Conservation (phyloP, 2,888 invertebrate species). For the Cryptocephalus moraei region DNA sequence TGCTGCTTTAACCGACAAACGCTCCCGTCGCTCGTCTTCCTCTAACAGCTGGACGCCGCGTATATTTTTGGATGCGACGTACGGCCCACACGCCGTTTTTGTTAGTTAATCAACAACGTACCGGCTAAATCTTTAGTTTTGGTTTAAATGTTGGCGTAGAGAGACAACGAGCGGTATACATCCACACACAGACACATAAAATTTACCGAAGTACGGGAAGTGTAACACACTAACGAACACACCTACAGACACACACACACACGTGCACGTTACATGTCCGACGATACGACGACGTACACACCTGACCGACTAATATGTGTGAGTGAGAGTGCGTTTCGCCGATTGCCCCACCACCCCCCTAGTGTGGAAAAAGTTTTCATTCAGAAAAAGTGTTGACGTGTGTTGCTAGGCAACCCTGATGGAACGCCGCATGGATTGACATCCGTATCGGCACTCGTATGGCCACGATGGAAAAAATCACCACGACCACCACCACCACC, state of each 20-base stretch:
- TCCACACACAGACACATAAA: slow-evolving; percentile 4
- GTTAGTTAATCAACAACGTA: slow-evolving; percentile 34
- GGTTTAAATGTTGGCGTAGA: slow-evolving; percentile 25
- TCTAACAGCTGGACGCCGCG: slow-evolving; percentile 19
- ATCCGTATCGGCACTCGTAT: no score
- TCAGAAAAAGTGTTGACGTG: slow-evolving; percentile 43
- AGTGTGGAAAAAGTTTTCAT: slow-evolving; percentile 46
- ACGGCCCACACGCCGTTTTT: slow-evolving; percentile 21
- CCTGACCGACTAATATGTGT: slow-evolving; percentile 20
- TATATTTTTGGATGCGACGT: slow-evolving; percentile 24
- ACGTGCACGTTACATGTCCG: slow-evolving; percentile 5
- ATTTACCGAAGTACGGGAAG: slow-evolving; percentile 1
- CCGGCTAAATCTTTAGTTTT: slow-evolving; percentile 44
- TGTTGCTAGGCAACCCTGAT: slow-evolving; percentile 35
- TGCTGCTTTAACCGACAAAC: slow-evolving; percentile 31
- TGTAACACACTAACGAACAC: slow-evolving; percentile 1
- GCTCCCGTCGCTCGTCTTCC: slow-evolving; percentile 21
- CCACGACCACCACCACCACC: no score
- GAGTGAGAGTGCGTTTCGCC: slow-evolving; percentile 21
- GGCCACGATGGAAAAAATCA: no score
- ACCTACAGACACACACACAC: background rate
- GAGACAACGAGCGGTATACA: slow-evolving; percentile 23
- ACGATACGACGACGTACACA: slow-evolving; percentile 13
- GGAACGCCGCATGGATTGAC: slow-evolving; percentile 1
- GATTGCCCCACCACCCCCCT: slow-evolving; percentile 37